Evolutionary conservation across 1,140 invertebrate species (phyloP).

Genomic region (Linepithema humile): DNA sequence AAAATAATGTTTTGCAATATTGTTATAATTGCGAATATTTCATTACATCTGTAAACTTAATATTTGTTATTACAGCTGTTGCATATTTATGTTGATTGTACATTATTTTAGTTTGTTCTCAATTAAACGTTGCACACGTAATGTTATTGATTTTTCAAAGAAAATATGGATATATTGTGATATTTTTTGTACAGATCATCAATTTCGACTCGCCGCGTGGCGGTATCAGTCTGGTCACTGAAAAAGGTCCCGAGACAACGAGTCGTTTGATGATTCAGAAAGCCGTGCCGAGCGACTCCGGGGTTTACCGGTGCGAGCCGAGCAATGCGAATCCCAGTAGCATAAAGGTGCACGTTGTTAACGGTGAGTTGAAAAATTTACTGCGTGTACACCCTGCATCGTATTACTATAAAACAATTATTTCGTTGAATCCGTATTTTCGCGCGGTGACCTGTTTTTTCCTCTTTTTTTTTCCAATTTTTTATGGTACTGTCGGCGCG

Average conservation of each 20-base stretch:
- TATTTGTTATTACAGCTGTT: neutral
- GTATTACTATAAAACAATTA: neutral
- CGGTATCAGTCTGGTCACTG: constrained; percentile 86
- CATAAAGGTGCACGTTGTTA: constrained; percentile 87
- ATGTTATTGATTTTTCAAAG: neutral
- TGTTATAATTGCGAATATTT: neutral
- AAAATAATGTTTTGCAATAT: neutral
- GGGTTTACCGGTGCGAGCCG: constrained; percentile 86
- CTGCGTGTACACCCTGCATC: neutral
- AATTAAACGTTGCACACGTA: constrained; percentile 5
- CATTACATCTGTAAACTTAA: constrained; percentile 19
- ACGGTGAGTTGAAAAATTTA: constrained; percentile 83
- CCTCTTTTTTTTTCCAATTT: constrained; percentile 5
- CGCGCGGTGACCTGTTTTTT: neutral
- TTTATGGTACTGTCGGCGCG: neutral
- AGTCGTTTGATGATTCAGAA: constrained; percentile 87
- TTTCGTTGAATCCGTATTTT: neutral
- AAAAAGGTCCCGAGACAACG: constrained; percentile 86
- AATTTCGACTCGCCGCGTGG: constrained; percentile 86
- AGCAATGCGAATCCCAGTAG: constrained; percentile 87
- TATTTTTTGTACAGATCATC: constrained; percentile 79
- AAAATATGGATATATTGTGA: neutral
- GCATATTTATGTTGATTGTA: neutral
- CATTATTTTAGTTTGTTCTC: neutral
- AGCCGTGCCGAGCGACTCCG: constrained; percentile 84